These are phyloP conservation scores for Cyrtonyx montezumae DNA, from an alignment of 2,113 vertebrate genomes.

Conservation along the genomic window DNA sequence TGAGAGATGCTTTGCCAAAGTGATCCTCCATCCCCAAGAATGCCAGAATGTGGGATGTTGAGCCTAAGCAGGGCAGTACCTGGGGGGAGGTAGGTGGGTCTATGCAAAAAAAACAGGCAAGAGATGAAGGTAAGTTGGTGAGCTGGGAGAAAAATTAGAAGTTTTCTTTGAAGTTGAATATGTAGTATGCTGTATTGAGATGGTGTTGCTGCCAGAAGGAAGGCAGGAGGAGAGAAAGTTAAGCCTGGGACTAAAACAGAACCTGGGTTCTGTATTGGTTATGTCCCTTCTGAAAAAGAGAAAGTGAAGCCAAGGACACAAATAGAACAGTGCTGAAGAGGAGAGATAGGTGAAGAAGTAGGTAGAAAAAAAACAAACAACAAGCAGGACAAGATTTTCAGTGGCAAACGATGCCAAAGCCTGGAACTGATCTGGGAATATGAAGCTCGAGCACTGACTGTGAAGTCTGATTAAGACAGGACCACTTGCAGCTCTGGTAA, in stretches of 20 bases:
- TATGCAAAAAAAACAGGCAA: background rate
- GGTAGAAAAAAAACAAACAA: conserved; percentile 30
- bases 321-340: conserved; percentile 7
- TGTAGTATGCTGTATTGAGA: background rate
- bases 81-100: background rate
- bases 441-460: background rate
- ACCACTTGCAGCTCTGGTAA: background rate
- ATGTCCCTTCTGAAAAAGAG: background rate
- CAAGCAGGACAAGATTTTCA: background rate
- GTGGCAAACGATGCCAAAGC: background rate
- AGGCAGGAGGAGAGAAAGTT: conserved; percentile 22
- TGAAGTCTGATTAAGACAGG: conserved; percentile 32
- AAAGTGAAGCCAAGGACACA: background rate
- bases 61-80: background rate
- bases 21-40: background rate
- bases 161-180: background rate
- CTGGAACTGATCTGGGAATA: background rate
- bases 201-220: conserved; percentile 16
- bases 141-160: background rate
- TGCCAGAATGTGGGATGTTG: background rate
- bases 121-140: background rate
- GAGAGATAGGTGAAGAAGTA: conserved; percentile 19
- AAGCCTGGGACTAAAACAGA: background rate
- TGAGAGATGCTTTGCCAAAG: background rate
- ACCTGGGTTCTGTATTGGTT: background rate